phyloP scores from a whole-genome alignment of 2,888 invertebrate genomes.

The Limnephilus auricula region DNA sequence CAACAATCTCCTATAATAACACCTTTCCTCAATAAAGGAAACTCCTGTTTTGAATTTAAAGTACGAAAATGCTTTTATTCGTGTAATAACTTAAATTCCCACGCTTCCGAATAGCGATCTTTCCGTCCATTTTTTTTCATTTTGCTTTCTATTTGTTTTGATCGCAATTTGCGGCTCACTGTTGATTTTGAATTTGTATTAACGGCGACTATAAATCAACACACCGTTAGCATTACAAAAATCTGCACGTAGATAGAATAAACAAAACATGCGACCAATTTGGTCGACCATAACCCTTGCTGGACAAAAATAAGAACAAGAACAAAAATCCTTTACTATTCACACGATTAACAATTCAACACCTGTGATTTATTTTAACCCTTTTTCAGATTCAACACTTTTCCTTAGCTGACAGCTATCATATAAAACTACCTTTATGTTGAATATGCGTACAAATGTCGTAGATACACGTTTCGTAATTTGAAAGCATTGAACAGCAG shows the following conservation, averaged over 20 bases:
- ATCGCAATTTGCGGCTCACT: slow-evolving; percentile 26
- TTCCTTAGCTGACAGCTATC: not conserved
- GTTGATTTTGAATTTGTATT: slow-evolving; percentile 53
- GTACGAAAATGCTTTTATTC: not conserved
- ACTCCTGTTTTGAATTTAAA: not conserved
- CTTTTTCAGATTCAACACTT: not conserved
- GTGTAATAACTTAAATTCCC: not conserved
- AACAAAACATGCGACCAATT: slow-evolving; percentile 14
- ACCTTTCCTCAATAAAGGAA: not conserved
- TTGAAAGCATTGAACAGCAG: not conserved
- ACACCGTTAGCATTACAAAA: slow-evolving; percentile 39
- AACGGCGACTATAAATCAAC: slow-evolving; percentile 46
- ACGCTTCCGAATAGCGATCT: not conserved
- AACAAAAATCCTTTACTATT: not conserved
- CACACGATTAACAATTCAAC: not conserved
- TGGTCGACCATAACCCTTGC: not conserved
- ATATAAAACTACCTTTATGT: not conserved
- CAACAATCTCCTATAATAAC: not conserved
- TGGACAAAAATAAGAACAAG: not conserved
- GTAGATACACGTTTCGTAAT: not conserved
- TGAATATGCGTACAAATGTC: not conserved
- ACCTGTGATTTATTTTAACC: not conserved
- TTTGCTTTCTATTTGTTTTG: slow-evolving; percentile 37
- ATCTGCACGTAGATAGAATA: not conserved
- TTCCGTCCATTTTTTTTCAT: slow-evolving; percentile 24